Evolutionary conservation across 2,797 vertebrate genomes (phyloP).

Genomic region (Gymnopithys bicolor): DNA sequence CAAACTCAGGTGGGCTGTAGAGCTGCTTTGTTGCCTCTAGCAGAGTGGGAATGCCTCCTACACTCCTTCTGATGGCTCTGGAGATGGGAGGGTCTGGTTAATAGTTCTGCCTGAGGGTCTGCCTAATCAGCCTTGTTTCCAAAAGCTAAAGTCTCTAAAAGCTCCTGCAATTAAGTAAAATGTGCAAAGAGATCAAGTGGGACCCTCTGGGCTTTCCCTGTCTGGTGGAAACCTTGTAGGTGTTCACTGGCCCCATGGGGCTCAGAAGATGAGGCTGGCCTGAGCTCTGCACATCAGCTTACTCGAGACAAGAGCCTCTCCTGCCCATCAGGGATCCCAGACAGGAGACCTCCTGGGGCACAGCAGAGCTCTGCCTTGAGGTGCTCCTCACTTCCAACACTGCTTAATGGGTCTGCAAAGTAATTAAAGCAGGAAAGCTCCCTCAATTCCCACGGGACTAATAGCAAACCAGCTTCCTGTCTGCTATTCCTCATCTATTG

Average conservation of each 20-base stretch:
- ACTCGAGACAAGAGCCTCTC: neutral
- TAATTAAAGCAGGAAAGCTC: slow-evolving; percentile 11
- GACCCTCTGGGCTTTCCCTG: neutral
- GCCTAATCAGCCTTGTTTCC: neutral
- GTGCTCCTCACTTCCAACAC: neutral
- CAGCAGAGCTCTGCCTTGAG: neutral
- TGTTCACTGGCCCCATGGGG: neutral
- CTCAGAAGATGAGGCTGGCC: neutral
- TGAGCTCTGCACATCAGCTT: neutral
- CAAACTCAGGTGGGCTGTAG: neutral
- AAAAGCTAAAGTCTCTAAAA: slow-evolving; percentile 18
- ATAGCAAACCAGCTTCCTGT: neutral
- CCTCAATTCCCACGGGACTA: accelerated
- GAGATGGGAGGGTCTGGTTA: neutral
- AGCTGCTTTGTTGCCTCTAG: neutral
- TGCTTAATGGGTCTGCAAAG: neutral
- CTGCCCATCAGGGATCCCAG: neutral
- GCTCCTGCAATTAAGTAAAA: neutral
- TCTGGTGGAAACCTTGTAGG: neutral
- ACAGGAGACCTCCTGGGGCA: neutral
- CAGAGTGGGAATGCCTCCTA: neutral
- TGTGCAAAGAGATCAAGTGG: neutral
- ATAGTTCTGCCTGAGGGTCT: neutral
- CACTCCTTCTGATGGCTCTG: neutral
- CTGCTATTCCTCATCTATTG: neutral